Percentiles rank a stretch among this genome's conserved stretches.
These are phyloP conservation scores for Amphipyra tragopoginis DNA, from an alignment of 2,888 invertebrate species.

Conservation along the genomic window DNA sequence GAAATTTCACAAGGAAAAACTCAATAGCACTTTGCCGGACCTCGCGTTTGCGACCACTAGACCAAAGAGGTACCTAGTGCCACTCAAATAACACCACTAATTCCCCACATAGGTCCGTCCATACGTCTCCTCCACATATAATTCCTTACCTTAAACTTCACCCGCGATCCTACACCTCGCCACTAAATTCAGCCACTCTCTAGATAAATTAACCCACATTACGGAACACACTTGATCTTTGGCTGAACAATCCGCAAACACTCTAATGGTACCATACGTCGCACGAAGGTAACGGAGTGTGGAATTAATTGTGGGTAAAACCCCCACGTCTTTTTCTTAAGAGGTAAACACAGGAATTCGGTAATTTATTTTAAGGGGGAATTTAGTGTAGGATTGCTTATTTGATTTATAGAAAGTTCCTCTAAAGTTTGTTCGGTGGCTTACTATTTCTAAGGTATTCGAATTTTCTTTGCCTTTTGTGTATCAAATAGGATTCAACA, in stretches of 20 bases:
- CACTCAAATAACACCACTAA: too few relatives aligned
- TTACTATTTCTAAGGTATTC: neutral
- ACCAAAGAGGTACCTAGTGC: too few relatives aligned
- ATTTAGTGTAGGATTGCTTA: conserved; percentile 6
- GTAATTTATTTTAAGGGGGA: conserved; percentile 28
- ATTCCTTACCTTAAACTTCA: conserved; percentile 35
- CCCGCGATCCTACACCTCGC: conserved; percentile 43
- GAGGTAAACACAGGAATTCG: conserved; percentile 42
- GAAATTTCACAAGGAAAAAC: too few relatives aligned
- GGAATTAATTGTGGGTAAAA: conserved; percentile 51
- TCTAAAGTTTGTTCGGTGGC: neutral
- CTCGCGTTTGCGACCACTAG: too few relatives aligned
- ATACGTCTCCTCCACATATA: conserved; percentile 31
- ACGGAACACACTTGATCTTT: conserved; percentile 72
- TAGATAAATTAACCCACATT: conserved; percentile 78
- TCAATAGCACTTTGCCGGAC: too few relatives aligned
- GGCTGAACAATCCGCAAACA: conserved; percentile 70
- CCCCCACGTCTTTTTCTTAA: conserved; percentile 39
- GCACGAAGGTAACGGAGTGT: conserved; percentile 46
- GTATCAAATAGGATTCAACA: too few relatives aligned
- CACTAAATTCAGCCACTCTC: conserved; percentile 55
- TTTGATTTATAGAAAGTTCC: conserved; percentile 9
- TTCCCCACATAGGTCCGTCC: too few relatives aligned
- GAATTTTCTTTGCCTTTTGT: too few relatives aligned
- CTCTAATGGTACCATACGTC: conserved; percentile 58